Base-by-base conservation (phyloP, 2,113 vertebrate species). In the Dascyllus trimaculatus region DNA sequence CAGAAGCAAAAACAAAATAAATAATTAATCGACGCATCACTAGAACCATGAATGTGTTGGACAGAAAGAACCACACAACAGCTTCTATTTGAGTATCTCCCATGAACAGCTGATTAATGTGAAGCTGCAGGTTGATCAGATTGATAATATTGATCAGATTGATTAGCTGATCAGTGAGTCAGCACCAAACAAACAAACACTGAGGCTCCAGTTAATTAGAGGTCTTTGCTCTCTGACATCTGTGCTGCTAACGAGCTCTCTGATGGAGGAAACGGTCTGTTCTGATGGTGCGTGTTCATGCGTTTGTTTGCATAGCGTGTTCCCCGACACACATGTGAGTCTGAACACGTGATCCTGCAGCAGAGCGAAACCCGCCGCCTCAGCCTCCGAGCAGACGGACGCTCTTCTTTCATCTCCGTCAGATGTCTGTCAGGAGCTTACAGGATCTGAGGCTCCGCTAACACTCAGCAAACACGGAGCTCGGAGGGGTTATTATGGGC, bases 341-440 rank as follows among this genome's bases (percentile, higher is more conserved):
- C 18, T n/a, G 65, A 21, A 48, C 19, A 9, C 21, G 18, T 3
- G 19, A 54, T 59, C 72, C 58, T 40, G 38, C 22, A 70, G 35
- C 35, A 57, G 45, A 66, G 63, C 11, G 60, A 82, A 49, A 64
- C 54, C 75, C 14, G 14, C 58, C 21, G 45, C 54, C 64, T 75
- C 76, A 62, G 71, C 76, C 87, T 69, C 71, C 22, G 59, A 84
- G 78, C 71, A 56, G 72, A 72, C 65, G 63, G 67, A 69, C 57
- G 11, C 22, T 54, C 26, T 40, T 32, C 87, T 92, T 94, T 93
- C 88, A 92, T 93, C 86, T 89, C 58, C 22, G 75, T 88, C 71
- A 85, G 84, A 89, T 83, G 85, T 91, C 76, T 87, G 85, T 91
- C 75, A 80, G 77, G 64, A 77, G 77, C 67, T 88, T 79, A 73